Percentiles rank a stretch among this genome's conserved stretches.
Conservation (phyloP, 2,113 vertebrate genomes). For the Theristicus caerulescens region DNA sequence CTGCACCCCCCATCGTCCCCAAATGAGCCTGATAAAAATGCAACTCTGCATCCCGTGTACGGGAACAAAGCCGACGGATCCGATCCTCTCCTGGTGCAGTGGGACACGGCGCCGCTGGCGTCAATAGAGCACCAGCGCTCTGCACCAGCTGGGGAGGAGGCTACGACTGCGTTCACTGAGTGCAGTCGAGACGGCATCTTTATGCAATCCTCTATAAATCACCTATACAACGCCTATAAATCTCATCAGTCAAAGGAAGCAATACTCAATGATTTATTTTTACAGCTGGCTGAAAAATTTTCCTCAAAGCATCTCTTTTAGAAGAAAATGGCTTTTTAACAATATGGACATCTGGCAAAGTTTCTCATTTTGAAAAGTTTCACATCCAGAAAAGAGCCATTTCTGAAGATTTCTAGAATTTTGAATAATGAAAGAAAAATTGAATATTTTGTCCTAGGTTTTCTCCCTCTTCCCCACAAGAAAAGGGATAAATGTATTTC, state of each 20-base stretch:
- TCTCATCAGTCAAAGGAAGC: not conserved
- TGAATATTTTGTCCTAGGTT: not conserved
- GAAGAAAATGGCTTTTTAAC: conserved; percentile 23
- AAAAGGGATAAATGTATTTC: not conserved
- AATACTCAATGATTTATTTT: not conserved
- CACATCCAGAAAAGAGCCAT: not conserved
- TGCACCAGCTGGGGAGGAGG: not conserved
- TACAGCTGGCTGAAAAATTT: not conserved
- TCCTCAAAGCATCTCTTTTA: not conserved
- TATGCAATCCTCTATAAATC: not conserved
- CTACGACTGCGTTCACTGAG: not conserved
- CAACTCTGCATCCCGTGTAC: rapidly evolving
- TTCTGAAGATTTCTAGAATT: not conserved
- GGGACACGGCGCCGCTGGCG: rapidly evolving
- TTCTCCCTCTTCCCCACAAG: not conserved
- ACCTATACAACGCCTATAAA: not conserved
- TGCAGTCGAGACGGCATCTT: not conserved
- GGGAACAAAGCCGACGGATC: rapidly evolving
- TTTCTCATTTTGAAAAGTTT: not conserved
- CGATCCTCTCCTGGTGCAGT: rapidly evolving
- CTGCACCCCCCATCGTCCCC: not conserved
- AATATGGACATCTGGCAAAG: not conserved
- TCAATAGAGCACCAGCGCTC: rapidly evolving
- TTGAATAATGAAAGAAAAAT: not conserved
- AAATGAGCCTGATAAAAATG: not conserved